A percentile compares a stretch with the other conserved stretches of the same genome.
Conservation (phyloP, 2,888 invertebrate genomes). For the Cacoxenus indagator region DNA sequence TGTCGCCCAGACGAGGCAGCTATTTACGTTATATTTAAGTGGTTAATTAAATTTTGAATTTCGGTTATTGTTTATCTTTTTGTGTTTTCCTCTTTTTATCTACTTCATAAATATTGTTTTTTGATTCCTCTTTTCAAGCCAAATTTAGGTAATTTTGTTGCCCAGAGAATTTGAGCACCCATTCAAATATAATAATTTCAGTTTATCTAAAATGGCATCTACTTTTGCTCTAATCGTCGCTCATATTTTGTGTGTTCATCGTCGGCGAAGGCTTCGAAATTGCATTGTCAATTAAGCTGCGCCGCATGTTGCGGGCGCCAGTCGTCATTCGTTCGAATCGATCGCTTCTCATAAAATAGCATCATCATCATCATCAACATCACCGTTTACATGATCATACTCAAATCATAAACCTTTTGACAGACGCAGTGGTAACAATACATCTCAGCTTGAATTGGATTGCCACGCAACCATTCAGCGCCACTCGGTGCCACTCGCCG, state of each 20-base stretch:
- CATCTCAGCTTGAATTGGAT: neutral
- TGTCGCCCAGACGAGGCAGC: constrained; percentile 44
- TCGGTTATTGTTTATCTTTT: neutral
- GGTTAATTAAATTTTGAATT: constrained; percentile 52
- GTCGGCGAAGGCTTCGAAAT: constrained; percentile 21
- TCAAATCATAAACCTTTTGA: neutral
- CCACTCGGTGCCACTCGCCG: constrained; percentile 3
- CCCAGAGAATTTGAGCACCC: constrained; percentile 17
- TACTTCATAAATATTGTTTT: neutral
- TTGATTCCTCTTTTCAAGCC: constrained; percentile 33
- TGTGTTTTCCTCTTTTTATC: neutral
- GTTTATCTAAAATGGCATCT: constrained; percentile 56
- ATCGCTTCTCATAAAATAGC: neutral
- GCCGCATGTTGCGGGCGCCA: constrained; percentile 28
- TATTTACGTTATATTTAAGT: constrained; percentile 52
- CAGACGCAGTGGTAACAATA: neutral
- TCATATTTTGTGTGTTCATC: neutral
- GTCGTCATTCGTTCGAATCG: too few relatives aligned
- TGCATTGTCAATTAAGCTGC: constrained; percentile 31
- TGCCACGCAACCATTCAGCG: neutral
- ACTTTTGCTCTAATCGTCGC: constrained; percentile 16
- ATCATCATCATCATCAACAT: neutral
- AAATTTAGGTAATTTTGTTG: constrained; percentile 57
- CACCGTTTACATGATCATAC: neutral
- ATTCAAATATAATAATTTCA: neutral